Evolutionary conservation across 2,113 vertebrate species (phyloP).

Genomic region (Aegithalos caudatus): DNA sequence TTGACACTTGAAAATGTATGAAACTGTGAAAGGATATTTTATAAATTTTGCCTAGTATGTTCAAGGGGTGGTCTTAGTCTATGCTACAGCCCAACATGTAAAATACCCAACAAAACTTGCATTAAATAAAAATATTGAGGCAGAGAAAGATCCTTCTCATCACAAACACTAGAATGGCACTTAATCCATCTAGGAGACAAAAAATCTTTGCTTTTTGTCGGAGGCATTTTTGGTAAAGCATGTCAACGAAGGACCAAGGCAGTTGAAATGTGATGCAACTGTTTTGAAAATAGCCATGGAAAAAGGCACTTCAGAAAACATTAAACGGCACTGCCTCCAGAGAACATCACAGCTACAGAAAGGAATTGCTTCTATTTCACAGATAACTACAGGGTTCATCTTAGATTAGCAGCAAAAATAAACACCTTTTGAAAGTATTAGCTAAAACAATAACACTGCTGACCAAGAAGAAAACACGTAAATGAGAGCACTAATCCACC

Average conservation of each 20-base stretch:
- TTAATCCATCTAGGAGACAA: not conserved
- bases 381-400: conserved; percentile 36
- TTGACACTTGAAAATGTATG: not conserved
- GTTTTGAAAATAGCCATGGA: not conserved
- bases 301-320: not conserved
- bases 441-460: conserved; percentile 27
- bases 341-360: not conserved
- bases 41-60: not conserved
- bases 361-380: conserved; percentile 5
- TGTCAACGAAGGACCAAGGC: not conserved
- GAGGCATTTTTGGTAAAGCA: not conserved
- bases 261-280: not conserved
- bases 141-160: not conserved
- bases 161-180: not conserved
- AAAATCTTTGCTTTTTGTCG: not conserved
- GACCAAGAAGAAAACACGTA: conserved; percentile 26
- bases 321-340: not conserved
- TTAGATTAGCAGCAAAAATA: conserved; percentile 53
- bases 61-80: not conserved
- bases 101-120: not conserved
- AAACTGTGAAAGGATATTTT: not conserved
- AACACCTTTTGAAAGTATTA: conserved; percentile 24
- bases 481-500: conserved; percentile 13
- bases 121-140: not conserved
- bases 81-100: not conserved